Base-by-base conservation (phyloP, 2,797 vertebrate species). In the Bovichtus variegatus region DNA sequence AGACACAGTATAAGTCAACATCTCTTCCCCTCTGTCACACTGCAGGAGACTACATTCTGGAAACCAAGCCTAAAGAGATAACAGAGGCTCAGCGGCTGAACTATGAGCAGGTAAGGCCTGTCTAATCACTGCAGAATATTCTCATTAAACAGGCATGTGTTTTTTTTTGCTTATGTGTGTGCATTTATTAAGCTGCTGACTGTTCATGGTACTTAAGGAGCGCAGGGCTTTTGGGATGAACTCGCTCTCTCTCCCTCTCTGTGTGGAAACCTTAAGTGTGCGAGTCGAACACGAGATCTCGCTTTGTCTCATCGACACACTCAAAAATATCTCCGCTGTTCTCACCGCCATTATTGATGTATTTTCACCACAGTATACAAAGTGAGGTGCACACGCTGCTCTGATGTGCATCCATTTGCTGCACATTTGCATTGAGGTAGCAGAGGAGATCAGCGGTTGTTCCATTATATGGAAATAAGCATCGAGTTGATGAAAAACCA, bases 1-100 rank as follows among this genome's bases (percentile, higher is more conserved):
- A 29, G 21, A 2, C 34, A 15, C 10, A 60, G 16, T 51, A 12
- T 29, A 27, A 40, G 36, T 61, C 63, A 62, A 54, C 55, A 12
- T 49, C 25, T 71, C 43, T 79, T 6, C 86, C 36, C 63, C 60
- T 79, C 73, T 93, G 46, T 53, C 55, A 53, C 84, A 87, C 92
- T 91, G 84, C 91, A 99, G 98, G 98, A 80, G 98, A 99, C 93
- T 99, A 99, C 92, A 99, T 99, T 91, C 96, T 99, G 85, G 98
- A 99, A 44, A 96, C 97, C 88, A 99, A 99, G 87, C 98, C 98
- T 74, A 99, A 99, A 93, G 98, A 99, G 92, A 99, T 99, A 91
- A 97, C 98, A 21, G 98, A 99, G 94, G 97, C 95, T 91, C 98
- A 99, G 90, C 96, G 98, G 85, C 93, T 99, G 80, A 99, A 99